Evolutionary conservation across 2,888 invertebrate genomes (phyloP).

Genomic region (Drosophila paracracens): DNA sequence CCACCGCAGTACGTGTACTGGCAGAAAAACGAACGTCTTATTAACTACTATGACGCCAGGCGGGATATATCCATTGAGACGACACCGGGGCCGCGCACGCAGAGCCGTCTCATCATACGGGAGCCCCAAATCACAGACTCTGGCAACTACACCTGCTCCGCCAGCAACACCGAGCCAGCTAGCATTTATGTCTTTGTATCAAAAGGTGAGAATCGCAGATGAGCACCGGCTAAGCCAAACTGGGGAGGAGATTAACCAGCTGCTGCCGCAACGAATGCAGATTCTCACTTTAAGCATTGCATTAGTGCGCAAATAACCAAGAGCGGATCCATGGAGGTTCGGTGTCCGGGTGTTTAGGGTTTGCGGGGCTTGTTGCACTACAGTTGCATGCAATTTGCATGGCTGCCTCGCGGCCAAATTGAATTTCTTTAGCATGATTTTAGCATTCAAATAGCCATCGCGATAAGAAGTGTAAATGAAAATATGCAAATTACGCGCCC

Average conservation of each 20-base stretch:
- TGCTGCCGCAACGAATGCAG: constrained; percentile 35
- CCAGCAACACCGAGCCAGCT: constrained; percentile 95
- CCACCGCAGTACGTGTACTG: constrained; percentile 98
- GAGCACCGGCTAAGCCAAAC: constrained; percentile 17
- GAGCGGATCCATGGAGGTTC: neutral
- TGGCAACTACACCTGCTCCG: constrained; percentile 96
- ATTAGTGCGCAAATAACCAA: constrained; percentile 34
- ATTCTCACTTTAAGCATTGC: constrained; percentile 26
- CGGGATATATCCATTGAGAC: constrained; percentile 93
- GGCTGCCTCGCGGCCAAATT: constrained; percentile 56
- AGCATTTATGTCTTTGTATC: constrained; percentile 96
- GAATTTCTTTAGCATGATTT: constrained; percentile 62
- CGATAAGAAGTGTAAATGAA: constrained; percentile 76
- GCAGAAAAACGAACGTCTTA: constrained; percentile 97
- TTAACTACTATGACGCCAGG: constrained; percentile 95
- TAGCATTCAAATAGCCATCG: constrained; percentile 72
- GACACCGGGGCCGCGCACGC: constrained; percentile 93
- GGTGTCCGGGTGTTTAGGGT: neutral
- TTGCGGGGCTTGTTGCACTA: constrained; percentile 26
- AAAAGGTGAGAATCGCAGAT: constrained; percentile 89
- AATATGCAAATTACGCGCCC: constrained; percentile 68
- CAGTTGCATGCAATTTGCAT: constrained; percentile 60
- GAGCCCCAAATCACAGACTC: constrained; percentile 94
- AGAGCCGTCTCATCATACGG: constrained; percentile 93
- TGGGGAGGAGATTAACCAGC: constrained; percentile 38